These are phyloP conservation scores for Colossoma macropomum DNA, from an alignment of 2,113 vertebrate genomes.

Conservation along the genomic window DNA sequence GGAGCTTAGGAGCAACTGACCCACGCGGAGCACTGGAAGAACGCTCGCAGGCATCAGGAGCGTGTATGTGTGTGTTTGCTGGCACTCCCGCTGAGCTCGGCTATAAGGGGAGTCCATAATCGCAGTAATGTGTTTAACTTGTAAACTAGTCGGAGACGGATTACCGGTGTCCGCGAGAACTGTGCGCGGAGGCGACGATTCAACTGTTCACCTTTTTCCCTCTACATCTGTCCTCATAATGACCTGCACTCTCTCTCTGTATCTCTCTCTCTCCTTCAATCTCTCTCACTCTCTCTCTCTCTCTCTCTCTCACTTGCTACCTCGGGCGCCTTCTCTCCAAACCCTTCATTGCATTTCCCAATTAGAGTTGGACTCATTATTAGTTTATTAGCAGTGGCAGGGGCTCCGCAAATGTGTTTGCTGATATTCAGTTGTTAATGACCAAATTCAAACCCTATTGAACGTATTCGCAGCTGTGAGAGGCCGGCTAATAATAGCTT, in stretches of 20 bases:
- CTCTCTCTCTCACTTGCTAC: slow-evolving; percentile 43
- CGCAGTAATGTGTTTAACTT: slow-evolving; percentile 78
- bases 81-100: slow-evolving; percentile 60
- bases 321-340: slow-evolving; percentile 48
- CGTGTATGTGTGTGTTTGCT: slow-evolving; percentile 58
- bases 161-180: slow-evolving; percentile 64
- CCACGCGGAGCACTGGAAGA: slow-evolving; percentile 47
- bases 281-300: slow-evolving; percentile 58
- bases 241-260: slow-evolving; percentile 67
- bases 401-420: slow-evolving; percentile 77
- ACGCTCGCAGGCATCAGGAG: slow-evolving; percentile 63
- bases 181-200: slow-evolving; percentile 62
- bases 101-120: slow-evolving; percentile 71
- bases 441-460: slow-evolving; percentile 82
- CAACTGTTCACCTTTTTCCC: slow-evolving; percentile 75
- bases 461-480: slow-evolving; percentile 71
- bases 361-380: slow-evolving; percentile 79
- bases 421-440: slow-evolving; percentile 83
- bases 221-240: slow-evolving; percentile 77
- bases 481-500: slow-evolving; percentile 80
- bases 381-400: slow-evolving; percentile 82
- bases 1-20: slow-evolving; percentile 26
- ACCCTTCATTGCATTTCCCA: slow-evolving; percentile 74
- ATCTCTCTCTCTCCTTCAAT: slow-evolving; percentile 9
- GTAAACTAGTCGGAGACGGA: slow-evolving; percentile 74